Conservation (phyloP, 2,797 vertebrate species). For the Anas acuta region DNA sequence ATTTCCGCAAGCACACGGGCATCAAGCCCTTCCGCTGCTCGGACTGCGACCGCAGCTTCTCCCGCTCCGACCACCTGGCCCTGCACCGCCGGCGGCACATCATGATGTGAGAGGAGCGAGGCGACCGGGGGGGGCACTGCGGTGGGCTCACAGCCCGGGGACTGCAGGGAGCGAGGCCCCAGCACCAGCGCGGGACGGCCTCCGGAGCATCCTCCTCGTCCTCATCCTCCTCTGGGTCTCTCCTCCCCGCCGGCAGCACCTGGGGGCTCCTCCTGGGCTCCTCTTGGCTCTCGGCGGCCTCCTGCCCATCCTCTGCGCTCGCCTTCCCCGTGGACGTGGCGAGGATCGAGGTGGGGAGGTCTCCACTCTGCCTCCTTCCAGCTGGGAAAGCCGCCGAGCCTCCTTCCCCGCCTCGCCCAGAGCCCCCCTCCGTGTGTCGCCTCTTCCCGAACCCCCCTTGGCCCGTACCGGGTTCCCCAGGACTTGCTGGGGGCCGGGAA, state of each 20-base stretch:
- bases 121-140: not conserved
- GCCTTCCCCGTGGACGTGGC: rapidly evolving
- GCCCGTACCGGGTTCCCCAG: rapidly evolving
- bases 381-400: not conserved
- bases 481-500: not conserved
- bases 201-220: not conserved
- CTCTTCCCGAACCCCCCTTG: not conserved
- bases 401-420: not conserved
- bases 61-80: constrained; percentile 95
- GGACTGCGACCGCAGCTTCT: constrained; percentile 96
- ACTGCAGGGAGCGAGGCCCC: not conserved
- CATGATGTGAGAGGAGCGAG: constrained; percentile 89
- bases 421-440: not conserved
- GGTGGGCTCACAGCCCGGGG: not conserved
- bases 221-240: not conserved
- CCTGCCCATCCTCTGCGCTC: rapidly evolving
- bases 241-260: rapidly evolving
- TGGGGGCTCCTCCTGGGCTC: not conserved
- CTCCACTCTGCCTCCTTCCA: rapidly evolving
- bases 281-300: not conserved
- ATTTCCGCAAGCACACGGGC: constrained; percentile 97
- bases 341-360: not conserved
- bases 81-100: constrained; percentile 94
- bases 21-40: constrained; percentile 96
- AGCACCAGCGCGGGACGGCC: not conserved